These are phyloP conservation scores for Argynnis bischoffii DNA, from an alignment of 2,888 invertebrate genomes.

Conservation along the genomic window DNA sequence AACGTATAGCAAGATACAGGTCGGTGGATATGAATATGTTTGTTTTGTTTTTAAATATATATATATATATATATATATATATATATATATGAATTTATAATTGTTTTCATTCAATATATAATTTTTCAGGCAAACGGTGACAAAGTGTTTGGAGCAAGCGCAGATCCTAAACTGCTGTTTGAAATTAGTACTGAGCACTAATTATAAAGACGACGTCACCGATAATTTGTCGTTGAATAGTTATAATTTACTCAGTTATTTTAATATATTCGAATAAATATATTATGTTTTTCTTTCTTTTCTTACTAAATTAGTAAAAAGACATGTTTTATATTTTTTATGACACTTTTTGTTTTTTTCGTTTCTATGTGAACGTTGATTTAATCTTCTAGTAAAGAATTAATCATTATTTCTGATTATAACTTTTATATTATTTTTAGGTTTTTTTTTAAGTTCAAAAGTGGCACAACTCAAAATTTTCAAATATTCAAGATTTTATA, in stretches of 20 bases:
- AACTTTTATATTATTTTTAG: no score
- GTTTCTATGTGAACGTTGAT: no score
- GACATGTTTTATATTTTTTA: no score
- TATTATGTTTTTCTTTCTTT: not conserved
- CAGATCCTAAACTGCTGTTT: conserved; percentile 47
- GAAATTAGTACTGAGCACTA: conserved; percentile 25
- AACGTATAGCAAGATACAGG: conserved; percentile 51
- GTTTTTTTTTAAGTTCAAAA: no score
- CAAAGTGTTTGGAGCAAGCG: conserved; percentile 55
- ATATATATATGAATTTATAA: not conserved
- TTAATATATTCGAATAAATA: conserved; percentile 49
- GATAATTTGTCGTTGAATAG: conserved; percentile 23
- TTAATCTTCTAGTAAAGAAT: no score
- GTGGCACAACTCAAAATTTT: no score
- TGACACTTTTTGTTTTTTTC: no score
- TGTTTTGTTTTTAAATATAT: not conserved
- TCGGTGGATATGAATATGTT: conserved; percentile 42
- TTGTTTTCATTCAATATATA: not conserved
- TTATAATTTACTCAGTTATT: conserved; percentile 37
- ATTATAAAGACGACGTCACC: conserved; percentile 15
- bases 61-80: conserved; percentile 13
- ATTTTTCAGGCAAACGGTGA: conserved; percentile 55
- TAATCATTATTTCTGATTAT: no score
- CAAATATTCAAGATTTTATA: no score
- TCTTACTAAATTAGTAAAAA: no score